Evolutionary conservation across 2,113 vertebrate genomes (phyloP).

Genomic region (Lamprotornis superbus): DNA sequence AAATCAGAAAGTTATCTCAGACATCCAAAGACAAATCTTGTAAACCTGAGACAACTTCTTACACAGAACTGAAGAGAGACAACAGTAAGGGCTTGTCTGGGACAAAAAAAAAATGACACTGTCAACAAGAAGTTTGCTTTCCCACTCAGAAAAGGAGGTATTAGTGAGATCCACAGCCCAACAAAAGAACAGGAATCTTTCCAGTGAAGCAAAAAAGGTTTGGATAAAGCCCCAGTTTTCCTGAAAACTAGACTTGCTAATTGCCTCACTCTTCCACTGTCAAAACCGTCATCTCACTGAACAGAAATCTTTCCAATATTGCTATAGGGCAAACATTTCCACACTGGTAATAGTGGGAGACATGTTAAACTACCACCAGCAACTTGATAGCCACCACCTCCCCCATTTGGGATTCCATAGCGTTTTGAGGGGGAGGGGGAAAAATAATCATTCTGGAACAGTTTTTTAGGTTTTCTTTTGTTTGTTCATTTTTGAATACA

Average conservation of each 20-base stretch:
- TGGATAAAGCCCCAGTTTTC: slow-evolving; percentile 12
- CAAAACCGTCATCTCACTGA: neutral
- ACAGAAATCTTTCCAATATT: neutral
- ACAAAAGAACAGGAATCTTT: slow-evolving; percentile 9
- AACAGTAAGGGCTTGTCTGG: slow-evolving; percentile 3
- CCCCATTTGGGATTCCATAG: neutral
- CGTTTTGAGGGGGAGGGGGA: neutral
- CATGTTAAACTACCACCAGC: neutral
- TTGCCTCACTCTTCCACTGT: slow-evolving; percentile 19
- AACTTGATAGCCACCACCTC: neutral
- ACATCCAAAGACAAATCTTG: slow-evolving; percentile 18
- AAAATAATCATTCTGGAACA: neutral
- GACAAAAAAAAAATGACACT: slow-evolving; percentile 8
- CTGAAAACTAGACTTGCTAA: slow-evolving; percentile 43
- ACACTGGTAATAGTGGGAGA: neutral
- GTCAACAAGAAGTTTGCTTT: neutral
- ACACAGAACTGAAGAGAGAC: neutral
- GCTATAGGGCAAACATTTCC: neutral
- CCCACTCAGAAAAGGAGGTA: neutral
- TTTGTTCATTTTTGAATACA: neutral
- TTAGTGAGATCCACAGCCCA: neutral
- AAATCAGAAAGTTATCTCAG: slow-evolving; percentile 42
- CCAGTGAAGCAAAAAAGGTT: neutral
- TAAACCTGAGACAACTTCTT: slow-evolving; percentile 22
- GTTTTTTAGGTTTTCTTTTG: neutral